A percentile compares a stretch with the other conserved stretches of the same genome.
These are phyloP conservation scores for Heteractis magnifica DNA, from an alignment of 92 coral and sea anemone species.

Conservation along the genomic window DNA sequence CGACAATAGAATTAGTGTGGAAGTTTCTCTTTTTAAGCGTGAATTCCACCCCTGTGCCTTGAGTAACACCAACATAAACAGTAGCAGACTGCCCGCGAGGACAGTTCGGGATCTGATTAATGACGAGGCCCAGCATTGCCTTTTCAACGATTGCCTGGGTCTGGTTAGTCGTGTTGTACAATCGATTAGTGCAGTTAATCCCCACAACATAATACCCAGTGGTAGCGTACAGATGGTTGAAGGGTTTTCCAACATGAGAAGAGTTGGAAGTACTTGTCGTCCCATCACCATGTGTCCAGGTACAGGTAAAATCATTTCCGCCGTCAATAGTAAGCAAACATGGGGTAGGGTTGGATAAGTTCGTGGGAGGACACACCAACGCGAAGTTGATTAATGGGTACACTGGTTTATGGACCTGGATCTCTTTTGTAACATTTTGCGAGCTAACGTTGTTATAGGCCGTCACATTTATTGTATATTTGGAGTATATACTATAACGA, in stretches of 20 bases:
- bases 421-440: conserved; percentile 40
- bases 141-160: conserved; percentile 69
- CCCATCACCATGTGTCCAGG: conserved; percentile 76
- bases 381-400: conserved; percentile 62
- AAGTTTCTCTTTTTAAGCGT: conserved; percentile 32
- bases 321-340: conserved; percentile 72
- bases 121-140: conserved; percentile 47
- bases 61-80: conserved; percentile 37
- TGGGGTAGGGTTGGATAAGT: conserved; percentile 63
- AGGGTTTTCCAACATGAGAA: conserved; percentile 59
- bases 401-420: conserved; percentile 89
- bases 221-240: conserved; percentile 54
- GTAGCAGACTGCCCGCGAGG: conserved; percentile 39
- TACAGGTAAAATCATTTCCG: conserved; percentile 83
- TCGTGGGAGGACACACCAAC: conserved; percentile 60
- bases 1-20: not conserved
- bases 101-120: conserved; percentile 47
- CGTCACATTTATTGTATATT: conserved; percentile 53
- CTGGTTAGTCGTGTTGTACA: conserved; percentile 61
- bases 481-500: conserved; percentile 47
- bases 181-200: conserved; percentile 76
- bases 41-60: conserved; percentile 80
- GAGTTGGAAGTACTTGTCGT: conserved; percentile 32
- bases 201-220: conserved; percentile 58
- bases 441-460: conserved; percentile 79